These are phyloP conservation scores for Automeris io DNA, from an alignment of 2,888 invertebrate species.

Conservation along the genomic window DNA sequence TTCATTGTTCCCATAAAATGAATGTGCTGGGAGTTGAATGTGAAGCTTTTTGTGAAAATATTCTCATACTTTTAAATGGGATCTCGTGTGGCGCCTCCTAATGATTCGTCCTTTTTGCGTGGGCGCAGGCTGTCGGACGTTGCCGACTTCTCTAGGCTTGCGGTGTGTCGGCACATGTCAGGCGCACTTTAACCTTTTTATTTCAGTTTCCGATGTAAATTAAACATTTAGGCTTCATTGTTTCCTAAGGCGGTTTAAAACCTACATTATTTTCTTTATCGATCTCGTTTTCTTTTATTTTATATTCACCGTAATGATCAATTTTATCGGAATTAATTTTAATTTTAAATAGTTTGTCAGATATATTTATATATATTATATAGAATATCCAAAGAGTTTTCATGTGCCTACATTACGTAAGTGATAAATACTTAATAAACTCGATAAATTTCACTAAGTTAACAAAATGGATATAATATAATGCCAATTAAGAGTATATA, in stretches of 20 bases:
- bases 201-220: slow-evolving; percentile 65
- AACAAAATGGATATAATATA: not conserved
- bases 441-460: not conserved
- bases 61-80: slow-evolving; percentile 77
- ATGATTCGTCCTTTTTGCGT: slow-evolving; percentile 73
- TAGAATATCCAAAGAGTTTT: no score
- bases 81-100: slow-evolving; percentile 76
- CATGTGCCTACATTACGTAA: no score
- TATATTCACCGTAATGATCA: no score
- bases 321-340: no score
- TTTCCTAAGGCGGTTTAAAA: slow-evolving; percentile 29
- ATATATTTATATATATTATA: no score
- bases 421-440: no score
- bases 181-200: slow-evolving; percentile 53
- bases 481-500: not conserved
- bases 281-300: slow-evolving; percentile 2
- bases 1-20: slow-evolving; percentile 78
- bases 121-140: slow-evolving; percentile 51
- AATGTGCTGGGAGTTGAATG: slow-evolving; percentile 76
- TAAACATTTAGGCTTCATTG: slow-evolving; percentile 70
- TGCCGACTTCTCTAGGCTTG: slow-evolving; percentile 60
- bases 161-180: slow-evolving; percentile 70
- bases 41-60: slow-evolving; percentile 76
- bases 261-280: slow-evolving; percentile 6
- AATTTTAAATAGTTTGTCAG: no score